Conservation (phyloP, 2,888 invertebrate species). For the Drosophila prostipennis region DNA sequence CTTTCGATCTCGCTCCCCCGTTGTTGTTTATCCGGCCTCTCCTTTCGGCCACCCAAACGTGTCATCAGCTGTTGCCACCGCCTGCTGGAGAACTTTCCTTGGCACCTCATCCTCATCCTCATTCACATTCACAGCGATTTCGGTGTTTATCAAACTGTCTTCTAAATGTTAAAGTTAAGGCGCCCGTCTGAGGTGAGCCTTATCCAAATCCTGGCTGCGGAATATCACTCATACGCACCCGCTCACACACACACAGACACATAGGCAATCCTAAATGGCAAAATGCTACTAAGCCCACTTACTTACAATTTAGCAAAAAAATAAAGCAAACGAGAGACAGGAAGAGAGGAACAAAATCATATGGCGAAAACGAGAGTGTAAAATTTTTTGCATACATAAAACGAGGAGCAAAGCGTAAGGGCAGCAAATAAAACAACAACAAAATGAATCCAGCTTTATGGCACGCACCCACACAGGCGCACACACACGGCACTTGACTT, state of each 20-base stretch:
- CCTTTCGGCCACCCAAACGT: slow-evolving; percentile 16
- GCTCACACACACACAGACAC: slow-evolving; percentile 16
- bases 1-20: slow-evolving; percentile 36
- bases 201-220: slow-evolving; percentile 70
- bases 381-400: slow-evolving; percentile 75
- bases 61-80: slow-evolving; percentile 18
- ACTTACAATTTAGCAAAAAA: slow-evolving; percentile 73
- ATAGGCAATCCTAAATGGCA: slow-evolving; percentile 59
- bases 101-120: slow-evolving; percentile 11
- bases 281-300: slow-evolving; percentile 79
- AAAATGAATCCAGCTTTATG: slow-evolving; percentile 71
- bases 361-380: slow-evolving; percentile 77
- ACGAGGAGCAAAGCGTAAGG: slow-evolving; percentile 52
- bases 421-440: slow-evolving; percentile 35
- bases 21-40: slow-evolving; percentile 20
- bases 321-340: slow-evolving; percentile 43
- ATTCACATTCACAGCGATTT: slow-evolving; percentile 6
- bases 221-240: slow-evolving; percentile 39
- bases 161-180: slow-evolving; percentile 67
- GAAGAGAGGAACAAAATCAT: slow-evolving; percentile 52
- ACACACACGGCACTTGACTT: slow-evolving; percentile 62
- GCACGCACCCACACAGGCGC: slow-evolving; percentile 58
- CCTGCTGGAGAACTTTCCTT: not conserved
- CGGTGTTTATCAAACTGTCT: slow-evolving; percentile 64
- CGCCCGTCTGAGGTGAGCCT: slow-evolving; percentile 62